These are phyloP conservation scores for Catotricha subobsoleta DNA, from an alignment of 2,888 invertebrate species.

Conservation along the genomic window DNA sequence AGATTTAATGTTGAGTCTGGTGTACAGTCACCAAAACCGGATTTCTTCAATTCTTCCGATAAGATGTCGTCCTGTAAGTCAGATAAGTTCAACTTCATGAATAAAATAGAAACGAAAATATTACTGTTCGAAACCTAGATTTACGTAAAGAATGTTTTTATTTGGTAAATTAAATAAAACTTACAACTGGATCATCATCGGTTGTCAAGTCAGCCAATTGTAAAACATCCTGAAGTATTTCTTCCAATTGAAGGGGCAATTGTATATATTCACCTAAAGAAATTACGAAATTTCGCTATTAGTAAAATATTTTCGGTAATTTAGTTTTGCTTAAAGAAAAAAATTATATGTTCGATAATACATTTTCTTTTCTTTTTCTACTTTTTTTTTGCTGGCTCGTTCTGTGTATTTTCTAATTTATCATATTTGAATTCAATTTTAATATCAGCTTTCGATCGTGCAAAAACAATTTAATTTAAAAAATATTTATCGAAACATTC, in stretches of 20 bases:
- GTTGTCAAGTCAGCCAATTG: slow-evolving; percentile 22
- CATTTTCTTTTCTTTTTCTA: no score
- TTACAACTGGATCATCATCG: slow-evolving; percentile 15
- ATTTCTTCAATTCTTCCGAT: slow-evolving; percentile 2
- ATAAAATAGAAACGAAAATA: neutral
- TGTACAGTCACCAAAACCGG: neutral
- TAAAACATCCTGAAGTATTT: slow-evolving; percentile 27
- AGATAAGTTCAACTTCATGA: neutral
- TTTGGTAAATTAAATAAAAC: neutral
- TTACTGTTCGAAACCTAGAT: neutral
- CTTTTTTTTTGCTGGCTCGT: no score
- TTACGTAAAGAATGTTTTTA: neutral
- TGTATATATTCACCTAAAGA: slow-evolving; percentile 27
- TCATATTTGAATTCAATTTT: no score
- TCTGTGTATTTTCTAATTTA: no score
- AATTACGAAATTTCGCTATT: no score
- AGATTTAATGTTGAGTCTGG: neutral
- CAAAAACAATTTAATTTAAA: no score
- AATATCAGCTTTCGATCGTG: no score
- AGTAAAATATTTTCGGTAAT: no score
- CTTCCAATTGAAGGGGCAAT: slow-evolving; percentile 23
- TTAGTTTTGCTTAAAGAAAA: no score
- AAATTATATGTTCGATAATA: no score
- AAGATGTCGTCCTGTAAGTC: slow-evolving; percentile 1
- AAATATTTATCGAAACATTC: no score